Evolutionary conservation across 2,888 invertebrate genomes (phyloP).

Genomic region (Tipula unca): DNA sequence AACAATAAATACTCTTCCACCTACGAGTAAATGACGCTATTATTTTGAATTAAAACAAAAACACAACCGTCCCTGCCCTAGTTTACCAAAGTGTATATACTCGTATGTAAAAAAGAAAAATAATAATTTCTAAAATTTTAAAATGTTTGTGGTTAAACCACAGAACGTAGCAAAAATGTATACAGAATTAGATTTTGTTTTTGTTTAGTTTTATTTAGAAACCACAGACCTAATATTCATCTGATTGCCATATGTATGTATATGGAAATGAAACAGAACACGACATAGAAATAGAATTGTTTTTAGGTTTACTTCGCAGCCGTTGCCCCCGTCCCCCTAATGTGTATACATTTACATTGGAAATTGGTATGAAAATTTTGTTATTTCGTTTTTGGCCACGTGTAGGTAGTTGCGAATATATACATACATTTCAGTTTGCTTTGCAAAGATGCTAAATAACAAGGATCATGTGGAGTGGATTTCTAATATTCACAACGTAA

Average conservation of each 20-base stretch:
- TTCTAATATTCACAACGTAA: background rate
- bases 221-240: background rate
- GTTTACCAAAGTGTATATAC: background rate
- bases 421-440: background rate
- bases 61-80: background rate
- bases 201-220: background rate
- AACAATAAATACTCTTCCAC: no score
- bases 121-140: background rate
- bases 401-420: background rate
- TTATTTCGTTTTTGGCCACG: background rate
- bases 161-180: background rate
- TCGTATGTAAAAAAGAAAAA: background rate
- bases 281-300: background rate
- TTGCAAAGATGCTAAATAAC: background rate
- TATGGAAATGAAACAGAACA: background rate
- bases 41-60: no score
- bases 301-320: background rate
- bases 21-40: no score
- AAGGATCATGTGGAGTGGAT: background rate
- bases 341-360: background rate
- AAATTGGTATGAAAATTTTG: background rate
- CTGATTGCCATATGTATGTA: background rate
- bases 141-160: background rate
- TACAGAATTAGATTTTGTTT: background rate
- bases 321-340: background rate